These are phyloP conservation scores for Grus americana DNA, from an alignment of 2,113 vertebrate species.

Conservation along the genomic window DNA sequence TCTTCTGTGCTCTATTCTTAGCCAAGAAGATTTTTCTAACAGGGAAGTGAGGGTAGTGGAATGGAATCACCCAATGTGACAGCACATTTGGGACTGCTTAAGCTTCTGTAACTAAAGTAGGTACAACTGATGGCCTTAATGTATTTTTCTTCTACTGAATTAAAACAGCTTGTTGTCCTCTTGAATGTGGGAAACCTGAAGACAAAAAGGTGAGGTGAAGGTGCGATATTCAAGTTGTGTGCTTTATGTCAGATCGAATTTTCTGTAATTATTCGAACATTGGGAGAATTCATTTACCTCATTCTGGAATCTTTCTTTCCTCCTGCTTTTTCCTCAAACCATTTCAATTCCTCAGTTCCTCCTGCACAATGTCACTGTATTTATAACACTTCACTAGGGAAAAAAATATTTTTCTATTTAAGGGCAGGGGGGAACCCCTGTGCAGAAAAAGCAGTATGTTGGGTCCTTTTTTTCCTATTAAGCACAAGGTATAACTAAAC, in stretches of 20 bases:
- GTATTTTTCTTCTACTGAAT: not conserved
- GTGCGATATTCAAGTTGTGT: not conserved
- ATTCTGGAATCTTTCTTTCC: not conserved
- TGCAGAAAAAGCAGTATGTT: not conserved
- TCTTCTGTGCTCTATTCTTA: not conserved
- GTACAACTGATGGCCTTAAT: not conserved
- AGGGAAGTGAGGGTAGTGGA: not conserved
- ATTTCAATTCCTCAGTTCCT: not conserved
- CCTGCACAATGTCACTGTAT: not conserved
- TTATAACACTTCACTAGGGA: not conserved
- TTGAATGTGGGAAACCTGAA: not conserved
- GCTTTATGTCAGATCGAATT: not conserved
- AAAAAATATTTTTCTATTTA: not conserved
- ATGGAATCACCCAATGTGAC: not conserved
- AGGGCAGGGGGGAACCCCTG: accelerated
- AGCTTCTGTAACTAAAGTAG: not conserved
- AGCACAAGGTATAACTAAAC: not conserved
- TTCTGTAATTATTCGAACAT: not conserved
- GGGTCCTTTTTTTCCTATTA: not conserved
- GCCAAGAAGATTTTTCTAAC: not conserved
- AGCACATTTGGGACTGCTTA: not conserved
- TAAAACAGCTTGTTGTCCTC: not conserved
- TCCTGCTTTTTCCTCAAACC: not conserved
- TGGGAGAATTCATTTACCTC: not conserved
- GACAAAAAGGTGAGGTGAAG: not conserved